Evolutionary conservation across 1,140 invertebrate species (phyloP).

Genomic region (Drosophila simulans): DNA sequence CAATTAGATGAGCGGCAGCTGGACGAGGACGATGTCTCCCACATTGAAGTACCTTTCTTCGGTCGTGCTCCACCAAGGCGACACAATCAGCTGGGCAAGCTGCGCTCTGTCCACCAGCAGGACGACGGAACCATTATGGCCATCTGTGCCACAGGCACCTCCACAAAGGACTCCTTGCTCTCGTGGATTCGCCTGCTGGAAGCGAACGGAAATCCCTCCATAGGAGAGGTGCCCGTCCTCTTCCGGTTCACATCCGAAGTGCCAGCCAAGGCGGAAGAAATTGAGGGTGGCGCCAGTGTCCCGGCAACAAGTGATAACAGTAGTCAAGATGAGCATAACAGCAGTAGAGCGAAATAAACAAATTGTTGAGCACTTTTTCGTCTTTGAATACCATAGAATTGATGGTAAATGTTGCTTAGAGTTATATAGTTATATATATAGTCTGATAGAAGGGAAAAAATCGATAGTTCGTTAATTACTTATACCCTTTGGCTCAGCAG

Average conservation of each 20-base stretch:
- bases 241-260: conserved; percentile 87
- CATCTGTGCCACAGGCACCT: conserved; percentile 94
- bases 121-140: conserved; percentile 95
- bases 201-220: conserved; percentile 89
- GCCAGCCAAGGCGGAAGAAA: conserved; percentile 65
- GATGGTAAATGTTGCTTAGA: too few species aligned
- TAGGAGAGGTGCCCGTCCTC: conserved; percentile 91
- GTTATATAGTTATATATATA: too few species aligned
- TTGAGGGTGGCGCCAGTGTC: conserved; percentile 49
- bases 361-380: conserved; percentile 43
- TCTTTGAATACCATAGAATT: neutral
- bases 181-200: conserved; percentile 97
- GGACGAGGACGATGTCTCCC: conserved; percentile 87
- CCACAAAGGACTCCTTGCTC: conserved; percentile 93
- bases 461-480: too few species aligned
- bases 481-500: neutral
- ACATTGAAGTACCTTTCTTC: conserved; percentile 87
- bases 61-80: conserved; percentile 68
- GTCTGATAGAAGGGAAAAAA: too few species aligned
- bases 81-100: conserved; percentile 83
- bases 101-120: conserved; percentile 94
- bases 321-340: conserved; percentile 13
- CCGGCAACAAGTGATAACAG: conserved; percentile 48
- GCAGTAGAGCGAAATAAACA: conserved; percentile 43
- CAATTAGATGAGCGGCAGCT: conserved; percentile 63